phyloP scores from a whole-genome alignment of 2,113 vertebrate genomes.

The Cinclus cinclus region DNA sequence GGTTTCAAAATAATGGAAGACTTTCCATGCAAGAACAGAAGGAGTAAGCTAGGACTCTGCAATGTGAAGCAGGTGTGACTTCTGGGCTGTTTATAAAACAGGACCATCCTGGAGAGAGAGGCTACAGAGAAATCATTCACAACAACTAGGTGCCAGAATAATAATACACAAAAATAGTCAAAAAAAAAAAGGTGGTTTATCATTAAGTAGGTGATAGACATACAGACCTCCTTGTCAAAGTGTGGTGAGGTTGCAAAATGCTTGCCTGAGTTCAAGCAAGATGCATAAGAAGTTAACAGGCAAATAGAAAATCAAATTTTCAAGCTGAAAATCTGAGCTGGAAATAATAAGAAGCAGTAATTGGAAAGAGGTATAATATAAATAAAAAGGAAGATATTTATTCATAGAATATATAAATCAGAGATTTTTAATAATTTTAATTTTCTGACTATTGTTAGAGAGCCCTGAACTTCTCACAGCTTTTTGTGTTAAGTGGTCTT shows the following conservation, averaged over 20 bases:
- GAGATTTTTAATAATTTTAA: not conserved
- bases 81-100: not conserved
- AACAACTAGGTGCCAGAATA: not conserved
- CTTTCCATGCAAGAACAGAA: not conserved
- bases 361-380: not conserved
- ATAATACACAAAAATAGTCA: not conserved
- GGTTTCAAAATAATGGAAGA: not conserved
- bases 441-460: not conserved
- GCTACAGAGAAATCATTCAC: not conserved
- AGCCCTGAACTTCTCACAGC: not conserved
- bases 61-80: not conserved
- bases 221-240: not conserved
- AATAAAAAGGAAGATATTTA: not conserved
- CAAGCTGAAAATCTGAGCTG: not conserved
- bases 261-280: not conserved
- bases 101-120: not conserved
- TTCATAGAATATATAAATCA: not conserved
- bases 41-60: not conserved
- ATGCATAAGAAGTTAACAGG: not conserved
- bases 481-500: not conserved
- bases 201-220: not conserved
- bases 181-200: not conserved
- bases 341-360: not conserved
- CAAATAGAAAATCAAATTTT: not conserved
- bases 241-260: not conserved